Evolutionary conservation across 2,888 invertebrate genomes (phyloP).

Genomic region (Pocota personata): DNA sequence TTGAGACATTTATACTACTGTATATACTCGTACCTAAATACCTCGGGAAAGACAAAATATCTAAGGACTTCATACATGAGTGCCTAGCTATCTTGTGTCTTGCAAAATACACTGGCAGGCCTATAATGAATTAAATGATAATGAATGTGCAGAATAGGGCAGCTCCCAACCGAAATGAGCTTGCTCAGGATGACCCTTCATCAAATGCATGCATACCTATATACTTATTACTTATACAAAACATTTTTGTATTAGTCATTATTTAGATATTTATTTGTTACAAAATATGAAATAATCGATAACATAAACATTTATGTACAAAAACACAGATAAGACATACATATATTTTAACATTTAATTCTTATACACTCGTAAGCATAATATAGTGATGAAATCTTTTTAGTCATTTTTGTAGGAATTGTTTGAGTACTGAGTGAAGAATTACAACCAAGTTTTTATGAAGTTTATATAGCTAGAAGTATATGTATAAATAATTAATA

Average conservation of each 20-base stretch:
- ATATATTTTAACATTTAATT: conserved; percentile 54
- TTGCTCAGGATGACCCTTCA: too few relatives aligned
- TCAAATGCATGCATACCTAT: too few relatives aligned
- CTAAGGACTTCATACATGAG: too few relatives aligned
- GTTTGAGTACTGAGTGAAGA: conserved; percentile 36
- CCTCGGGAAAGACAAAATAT: too few relatives aligned
- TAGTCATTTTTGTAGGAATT: conserved; percentile 55
- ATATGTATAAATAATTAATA: neutral
- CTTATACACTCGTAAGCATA: conserved; percentile 21
- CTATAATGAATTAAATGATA: too few relatives aligned
- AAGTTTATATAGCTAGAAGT: conserved; percentile 3
- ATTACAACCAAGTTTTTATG: conserved; percentile 63
- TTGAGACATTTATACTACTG: too few relatives aligned
- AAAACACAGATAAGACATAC: conserved; percentile 54
- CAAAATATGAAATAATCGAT: conserved; percentile 53
- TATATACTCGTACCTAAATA: too few relatives aligned
- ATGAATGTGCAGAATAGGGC: too few relatives aligned
- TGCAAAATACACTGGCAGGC: too few relatives aligned
- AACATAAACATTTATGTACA: conserved; percentile 68
- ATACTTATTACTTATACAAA: neutral
- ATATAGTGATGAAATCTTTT: conserved; percentile 28
- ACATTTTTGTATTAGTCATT: conserved; percentile 11
- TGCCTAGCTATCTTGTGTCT: too few relatives aligned
- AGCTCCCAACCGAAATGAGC: too few relatives aligned
- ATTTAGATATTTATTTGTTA: conserved; percentile 55